phyloP scores from a whole-genome alignment of 2,888 invertebrate genomes.

The Torymus aiolomorphi region DNA sequence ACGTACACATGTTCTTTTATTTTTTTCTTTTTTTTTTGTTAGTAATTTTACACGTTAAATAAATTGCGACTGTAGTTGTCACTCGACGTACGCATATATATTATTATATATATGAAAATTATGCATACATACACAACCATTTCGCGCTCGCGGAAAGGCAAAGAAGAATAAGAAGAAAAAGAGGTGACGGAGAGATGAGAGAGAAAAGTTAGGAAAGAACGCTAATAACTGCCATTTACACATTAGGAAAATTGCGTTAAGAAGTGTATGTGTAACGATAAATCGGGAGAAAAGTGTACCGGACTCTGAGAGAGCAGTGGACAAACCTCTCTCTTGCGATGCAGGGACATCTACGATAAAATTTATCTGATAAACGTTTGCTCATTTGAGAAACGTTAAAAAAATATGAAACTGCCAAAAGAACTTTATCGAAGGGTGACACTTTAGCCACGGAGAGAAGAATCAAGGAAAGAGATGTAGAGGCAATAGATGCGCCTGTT shows the following conservation, averaged over 20 bases:
- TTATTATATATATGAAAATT: conserved; percentile 59
- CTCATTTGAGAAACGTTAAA: not conserved
- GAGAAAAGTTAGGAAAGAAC: conserved; percentile 50
- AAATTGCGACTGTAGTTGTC: conserved; percentile 47
- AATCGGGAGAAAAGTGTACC: conserved; percentile 23
- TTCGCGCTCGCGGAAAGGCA: conserved; percentile 43
- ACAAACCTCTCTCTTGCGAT: conserved; percentile 12
- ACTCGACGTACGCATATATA: conserved; percentile 56
- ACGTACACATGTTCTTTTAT: conserved; percentile 39
- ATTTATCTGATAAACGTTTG: conserved; percentile 35
- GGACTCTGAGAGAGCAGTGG: not conserved
- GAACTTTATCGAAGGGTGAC: conserved; percentile 18
- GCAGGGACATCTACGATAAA: conserved; percentile 23
- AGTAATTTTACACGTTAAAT: conserved; percentile 48
- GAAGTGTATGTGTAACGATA: conserved; percentile 39
- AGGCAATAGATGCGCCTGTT: conserved; percentile 23
- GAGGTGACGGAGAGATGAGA: conserved; percentile 22
- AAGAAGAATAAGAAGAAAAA: conserved; percentile 49
- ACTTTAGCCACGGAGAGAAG: not conserved
- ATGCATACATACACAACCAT: conserved; percentile 50
- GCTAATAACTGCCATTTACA: conserved; percentile 57
- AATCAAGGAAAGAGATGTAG: not conserved
- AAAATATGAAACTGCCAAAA: conserved; percentile 46
- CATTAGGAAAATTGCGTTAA: conserved; percentile 54
- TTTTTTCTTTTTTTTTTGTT: conserved; percentile 36